These are phyloP conservation scores for Sporophila hypoxantha DNA, from an alignment of 2,113 vertebrate species.

Conservation along the genomic window DNA sequence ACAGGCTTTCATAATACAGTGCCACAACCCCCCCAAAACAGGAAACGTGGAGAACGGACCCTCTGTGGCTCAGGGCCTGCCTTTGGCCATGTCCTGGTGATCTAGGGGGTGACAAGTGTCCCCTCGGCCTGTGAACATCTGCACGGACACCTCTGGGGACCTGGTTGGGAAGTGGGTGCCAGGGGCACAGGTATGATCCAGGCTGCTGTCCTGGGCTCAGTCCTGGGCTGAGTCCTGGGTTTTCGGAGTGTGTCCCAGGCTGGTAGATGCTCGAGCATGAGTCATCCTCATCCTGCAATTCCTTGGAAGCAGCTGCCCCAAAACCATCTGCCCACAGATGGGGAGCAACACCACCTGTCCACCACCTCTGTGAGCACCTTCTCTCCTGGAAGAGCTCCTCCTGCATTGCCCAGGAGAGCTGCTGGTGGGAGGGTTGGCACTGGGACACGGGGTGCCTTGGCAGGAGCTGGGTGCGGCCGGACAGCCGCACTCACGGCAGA, in stretches of 20 bases:
- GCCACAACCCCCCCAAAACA: neutral
- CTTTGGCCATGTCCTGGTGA: neutral
- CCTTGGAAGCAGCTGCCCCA: neutral
- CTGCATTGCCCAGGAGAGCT: neutral
- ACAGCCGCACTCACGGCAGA: neutral
- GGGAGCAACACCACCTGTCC: neutral
- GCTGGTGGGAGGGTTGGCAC: fast-evolving
- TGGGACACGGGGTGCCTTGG: neutral
- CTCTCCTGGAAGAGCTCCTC: neutral
- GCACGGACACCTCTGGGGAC: neutral
- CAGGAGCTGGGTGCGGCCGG: neutral
- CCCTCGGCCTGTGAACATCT: neutral
- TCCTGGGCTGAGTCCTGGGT: neutral
- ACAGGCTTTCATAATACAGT: neutral
- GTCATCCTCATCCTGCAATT: neutral
- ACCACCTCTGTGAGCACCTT: neutral
- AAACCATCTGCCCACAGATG: neutral
- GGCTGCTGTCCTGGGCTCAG: neutral
- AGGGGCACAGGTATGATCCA: neutral
- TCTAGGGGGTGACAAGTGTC: neutral
- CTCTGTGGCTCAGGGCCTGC: neutral
- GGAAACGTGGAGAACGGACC: fast-evolving
- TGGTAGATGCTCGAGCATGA: neutral
- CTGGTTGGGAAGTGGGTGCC: neutral
- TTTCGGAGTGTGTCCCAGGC: fast-evolving